Conservation (phyloP, 1,140 invertebrate species). For the Chlorops oryzae region DNA sequence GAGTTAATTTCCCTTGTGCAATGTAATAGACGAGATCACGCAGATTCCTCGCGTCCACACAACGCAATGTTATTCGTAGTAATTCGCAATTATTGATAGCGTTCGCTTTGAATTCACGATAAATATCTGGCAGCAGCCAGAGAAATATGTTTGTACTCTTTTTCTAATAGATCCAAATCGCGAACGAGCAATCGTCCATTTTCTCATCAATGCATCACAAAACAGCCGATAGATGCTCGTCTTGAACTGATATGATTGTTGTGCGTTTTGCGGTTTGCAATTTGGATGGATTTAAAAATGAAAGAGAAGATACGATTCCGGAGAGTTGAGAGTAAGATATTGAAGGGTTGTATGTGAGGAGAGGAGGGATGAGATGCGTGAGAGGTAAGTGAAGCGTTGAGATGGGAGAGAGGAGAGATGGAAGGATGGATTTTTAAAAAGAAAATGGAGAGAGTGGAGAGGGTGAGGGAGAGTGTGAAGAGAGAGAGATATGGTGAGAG, state of each 20-base stretch:
- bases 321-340: no score
- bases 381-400: no score
- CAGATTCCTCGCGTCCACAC: conserved; percentile 80
- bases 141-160: conserved; percentile 82
- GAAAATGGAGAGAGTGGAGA: no score
- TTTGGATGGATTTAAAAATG: no score
- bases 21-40: conserved; percentile 86
- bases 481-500: no score
- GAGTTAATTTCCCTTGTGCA: conserved; percentile 77
- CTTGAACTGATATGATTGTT: conserved; percentile 68
- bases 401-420: no score
- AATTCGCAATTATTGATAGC: conserved; percentile 79
- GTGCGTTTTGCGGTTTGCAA: conserved; percentile 44
- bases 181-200: conserved; percentile 47
- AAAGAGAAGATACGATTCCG: no score
- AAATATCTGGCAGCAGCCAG: conserved; percentile 86
- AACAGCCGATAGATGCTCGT: conserved; percentile 78
- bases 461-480: no score
- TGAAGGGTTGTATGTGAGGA: no score
- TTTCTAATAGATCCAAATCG: conserved; percentile 73
- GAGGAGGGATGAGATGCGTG: no score
- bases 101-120: conserved; percentile 81
- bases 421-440: no score
- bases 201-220: conserved; percentile 75
- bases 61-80: conserved; percentile 78